phyloP scores from a whole-genome alignment of 2,888 invertebrate genomes.

The Atherix ibis region DNA sequence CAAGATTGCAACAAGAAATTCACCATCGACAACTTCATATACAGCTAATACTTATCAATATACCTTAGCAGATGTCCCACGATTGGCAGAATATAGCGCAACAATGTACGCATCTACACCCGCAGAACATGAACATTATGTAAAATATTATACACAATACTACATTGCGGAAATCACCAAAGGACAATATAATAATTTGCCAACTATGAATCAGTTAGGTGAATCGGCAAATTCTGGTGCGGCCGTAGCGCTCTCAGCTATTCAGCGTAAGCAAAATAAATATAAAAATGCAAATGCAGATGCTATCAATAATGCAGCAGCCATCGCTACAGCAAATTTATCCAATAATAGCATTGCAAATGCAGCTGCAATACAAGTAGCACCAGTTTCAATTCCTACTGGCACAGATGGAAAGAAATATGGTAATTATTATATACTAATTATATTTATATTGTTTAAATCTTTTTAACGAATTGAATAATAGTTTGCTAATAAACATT shows the following conservation, averaged over 20 bases:
- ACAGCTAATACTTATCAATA: slow-evolving; percentile 19
- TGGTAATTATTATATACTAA: slow-evolving; percentile 29
- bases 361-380: slow-evolving; percentile 28
- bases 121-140: slow-evolving; percentile 51
- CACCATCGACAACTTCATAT: slow-evolving; percentile 5
- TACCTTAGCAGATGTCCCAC: slow-evolving; percentile 50
- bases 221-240: slow-evolving; percentile 63
- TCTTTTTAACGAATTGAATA: not conserved
- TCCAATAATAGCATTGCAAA: no score
- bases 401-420: slow-evolving; percentile 52
- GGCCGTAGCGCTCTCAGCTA: slow-evolving; percentile 79
- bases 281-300: slow-evolving; percentile 4
- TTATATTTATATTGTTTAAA: not conserved
- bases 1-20: slow-evolving; percentile 2
- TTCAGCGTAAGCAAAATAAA: slow-evolving; percentile 34
- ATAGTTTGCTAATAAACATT: not conserved
- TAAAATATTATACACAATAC: slow-evolving; percentile 58
- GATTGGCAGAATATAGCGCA: slow-evolving; percentile 61
- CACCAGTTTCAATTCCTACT: slow-evolving; percentile 36
- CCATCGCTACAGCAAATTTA: slow-evolving; percentile 24
- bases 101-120: slow-evolving; percentile 55
- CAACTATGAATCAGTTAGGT: slow-evolving; percentile 20
- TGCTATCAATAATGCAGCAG: slow-evolving; percentile 20
- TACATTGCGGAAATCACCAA: slow-evolving; percentile 37
- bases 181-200: slow-evolving; percentile 21